phyloP scores from a whole-genome alignment of 2,888 invertebrate species.

The Tetragonula carbonaria region DNA sequence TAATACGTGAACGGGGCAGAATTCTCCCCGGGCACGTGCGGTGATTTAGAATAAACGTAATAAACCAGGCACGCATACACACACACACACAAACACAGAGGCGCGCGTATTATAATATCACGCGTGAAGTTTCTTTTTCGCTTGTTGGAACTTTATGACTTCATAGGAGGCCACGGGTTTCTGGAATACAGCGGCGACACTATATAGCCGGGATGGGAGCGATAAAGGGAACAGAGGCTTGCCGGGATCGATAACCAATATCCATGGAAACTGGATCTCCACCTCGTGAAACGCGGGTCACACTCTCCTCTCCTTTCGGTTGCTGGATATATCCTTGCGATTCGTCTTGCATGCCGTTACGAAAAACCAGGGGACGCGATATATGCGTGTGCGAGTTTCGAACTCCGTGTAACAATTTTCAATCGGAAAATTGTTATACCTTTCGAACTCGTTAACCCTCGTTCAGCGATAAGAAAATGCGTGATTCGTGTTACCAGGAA shows the following conservation, averaged over 20 bases:
- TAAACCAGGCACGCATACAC: not conserved
- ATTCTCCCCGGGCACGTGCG: slow-evolving; percentile 10
- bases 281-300: slow-evolving; percentile 34
- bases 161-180: not conserved
- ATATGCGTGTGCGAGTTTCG: slow-evolving; percentile 20
- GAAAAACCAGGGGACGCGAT: too few species aligned
- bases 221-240: slow-evolving; percentile 50
- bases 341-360: slow-evolving; percentile 1
- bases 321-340: not conserved
- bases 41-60: slow-evolving; percentile 37
- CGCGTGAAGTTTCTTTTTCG: slow-evolving; percentile 40
- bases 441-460: too few species aligned
- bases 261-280: slow-evolving; percentile 69
- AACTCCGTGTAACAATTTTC: not conserved
- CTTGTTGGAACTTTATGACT: slow-evolving; percentile 34
- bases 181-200: not conserved
- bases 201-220: slow-evolving; percentile 26
- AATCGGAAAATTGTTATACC: too few species aligned
- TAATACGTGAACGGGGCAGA: not conserved
- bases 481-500: too few species aligned
- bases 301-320: slow-evolving; percentile 2
- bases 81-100: not conserved
- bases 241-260: slow-evolving; percentile 69
- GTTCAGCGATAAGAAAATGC: too few species aligned
- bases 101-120: slow-evolving; percentile 39